A percentile compares a stretch with the other conserved stretches of the same genome.
These are phyloP conservation scores for Nannospalax galili DNA, from an alignment of 2,113 vertebrate genomes.

Conservation along the genomic window DNA sequence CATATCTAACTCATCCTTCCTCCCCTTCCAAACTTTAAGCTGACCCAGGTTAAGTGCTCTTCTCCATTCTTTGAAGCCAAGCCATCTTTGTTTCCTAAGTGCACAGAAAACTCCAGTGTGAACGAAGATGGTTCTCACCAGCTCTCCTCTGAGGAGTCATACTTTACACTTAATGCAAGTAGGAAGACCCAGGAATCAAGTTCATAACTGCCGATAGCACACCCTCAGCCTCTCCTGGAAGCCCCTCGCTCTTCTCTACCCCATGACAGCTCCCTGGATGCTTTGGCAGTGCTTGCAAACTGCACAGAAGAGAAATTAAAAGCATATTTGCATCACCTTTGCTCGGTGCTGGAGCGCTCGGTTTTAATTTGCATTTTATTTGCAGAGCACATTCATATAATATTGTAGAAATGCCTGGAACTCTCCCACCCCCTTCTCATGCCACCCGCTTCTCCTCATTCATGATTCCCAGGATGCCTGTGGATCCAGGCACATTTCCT, in stretches of 20 bases:
- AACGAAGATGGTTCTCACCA: background rate
- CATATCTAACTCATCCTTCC: background rate
- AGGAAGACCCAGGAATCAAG: background rate
- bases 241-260: background rate
- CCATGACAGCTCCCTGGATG: background rate
- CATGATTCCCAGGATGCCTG: background rate
- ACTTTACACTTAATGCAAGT: too few relatives aligned
- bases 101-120: background rate
- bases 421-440: background rate
- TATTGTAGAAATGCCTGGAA: slow-evolving; percentile 56
- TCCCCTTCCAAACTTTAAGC: background rate
- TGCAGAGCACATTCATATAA: slow-evolving; percentile 73
- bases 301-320: slow-evolving; percentile 69
- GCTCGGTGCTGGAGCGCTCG: background rate
- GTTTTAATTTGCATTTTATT: slow-evolving; percentile 77
- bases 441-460: background rate
- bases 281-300: background rate
- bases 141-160: background rate
- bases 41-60: background rate
- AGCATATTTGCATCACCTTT: slow-evolving; percentile 77
- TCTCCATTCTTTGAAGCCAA: background rate
- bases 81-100: background rate
- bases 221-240: background rate
- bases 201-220: background rate
- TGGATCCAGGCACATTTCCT: background rate